Conservation (phyloP, 2,888 invertebrate genomes). For the Bedellia somnulentella region DNA sequence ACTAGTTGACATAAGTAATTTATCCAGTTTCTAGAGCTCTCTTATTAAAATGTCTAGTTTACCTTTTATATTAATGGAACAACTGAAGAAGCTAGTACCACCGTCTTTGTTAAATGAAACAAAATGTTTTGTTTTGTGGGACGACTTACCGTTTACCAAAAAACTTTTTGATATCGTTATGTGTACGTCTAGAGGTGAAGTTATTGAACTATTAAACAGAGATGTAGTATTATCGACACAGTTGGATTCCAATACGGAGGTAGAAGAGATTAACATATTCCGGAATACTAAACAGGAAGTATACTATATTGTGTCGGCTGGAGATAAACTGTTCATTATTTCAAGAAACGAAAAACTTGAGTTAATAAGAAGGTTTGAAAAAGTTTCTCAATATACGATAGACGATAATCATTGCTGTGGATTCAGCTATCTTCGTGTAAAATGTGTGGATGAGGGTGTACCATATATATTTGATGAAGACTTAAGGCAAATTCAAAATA, state of each 20-base stretch:
- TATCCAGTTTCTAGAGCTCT: no score
- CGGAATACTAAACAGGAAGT: slow-evolving; percentile 27
- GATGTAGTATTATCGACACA: slow-evolving; percentile 20
- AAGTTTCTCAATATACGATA: slow-evolving; percentile 24
- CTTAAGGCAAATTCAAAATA: slow-evolving; percentile 14
- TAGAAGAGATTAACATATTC: slow-evolving; percentile 21
- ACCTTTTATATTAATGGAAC: no score
- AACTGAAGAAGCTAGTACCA: slow-evolving; percentile 24
- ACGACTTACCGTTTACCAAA: slow-evolving; percentile 29
- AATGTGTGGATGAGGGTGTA: slow-evolving; percentile 26
- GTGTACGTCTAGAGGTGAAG: slow-evolving; percentile 26
- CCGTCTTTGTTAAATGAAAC: slow-evolving; percentile 21
- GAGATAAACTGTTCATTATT: slow-evolving; percentile 23
- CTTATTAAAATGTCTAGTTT: no score
- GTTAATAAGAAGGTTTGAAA: slow-evolving; percentile 18
- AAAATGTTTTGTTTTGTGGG: slow-evolving; percentile 31
- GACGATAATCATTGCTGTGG: slow-evolving; percentile 25
- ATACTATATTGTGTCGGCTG: slow-evolving; percentile 26
- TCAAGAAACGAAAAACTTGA: slow-evolving; percentile 18
- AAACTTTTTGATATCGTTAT: slow-evolving; percentile 27
- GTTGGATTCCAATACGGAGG: slow-evolving; percentile 13
- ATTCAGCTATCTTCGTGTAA: slow-evolving; percentile 22
- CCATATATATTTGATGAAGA: slow-evolving; percentile 37
- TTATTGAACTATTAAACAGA: slow-evolving; percentile 30
- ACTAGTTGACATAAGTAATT: no score